Percentiles rank a stretch among this genome's conserved stretches.
phyloP scores from a whole-genome alignment of 2,888 invertebrate species.

The Escarpia spicata region DNA sequence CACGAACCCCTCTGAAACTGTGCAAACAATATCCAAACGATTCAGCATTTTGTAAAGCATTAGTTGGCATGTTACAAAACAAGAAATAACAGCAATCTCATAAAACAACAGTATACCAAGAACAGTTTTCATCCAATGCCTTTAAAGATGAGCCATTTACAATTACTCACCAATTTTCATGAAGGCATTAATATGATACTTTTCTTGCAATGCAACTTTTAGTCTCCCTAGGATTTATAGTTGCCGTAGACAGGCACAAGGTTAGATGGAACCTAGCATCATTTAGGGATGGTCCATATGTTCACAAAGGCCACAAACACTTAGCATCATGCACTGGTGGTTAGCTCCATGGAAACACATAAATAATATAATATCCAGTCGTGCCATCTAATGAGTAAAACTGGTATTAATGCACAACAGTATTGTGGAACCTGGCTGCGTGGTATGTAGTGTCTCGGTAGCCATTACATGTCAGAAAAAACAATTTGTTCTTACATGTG shows the following conservation, averaged over 20 bases:
- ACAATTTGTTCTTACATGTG: too few relatives aligned
- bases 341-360: too few relatives aligned
- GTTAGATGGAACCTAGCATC: neutral
- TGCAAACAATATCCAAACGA: neutral
- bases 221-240: neutral
- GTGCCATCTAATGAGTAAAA: too few relatives aligned
- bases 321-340: too few relatives aligned
- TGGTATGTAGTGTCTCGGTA: too few relatives aligned
- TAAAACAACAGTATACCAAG: neutral
- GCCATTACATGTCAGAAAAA: too few relatives aligned
- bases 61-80: neutral
- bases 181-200: neutral
- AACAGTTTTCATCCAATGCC: neutral
- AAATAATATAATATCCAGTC: too few relatives aligned
- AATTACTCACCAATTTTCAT: neutral
- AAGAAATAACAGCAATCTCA: neutral
- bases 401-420: too few relatives aligned
- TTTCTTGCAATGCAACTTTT: neutral
- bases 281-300: neutral
- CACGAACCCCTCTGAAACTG: neutral
- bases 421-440: too few relatives aligned
- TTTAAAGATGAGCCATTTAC: neutral
- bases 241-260: neutral
- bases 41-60: neutral
- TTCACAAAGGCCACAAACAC: too few relatives aligned